Percentiles rank a stretch among this genome's conserved stretches.
Conservation (phyloP, 1,140 invertebrate genomes). For the Zaprionus nigranus region DNA sequence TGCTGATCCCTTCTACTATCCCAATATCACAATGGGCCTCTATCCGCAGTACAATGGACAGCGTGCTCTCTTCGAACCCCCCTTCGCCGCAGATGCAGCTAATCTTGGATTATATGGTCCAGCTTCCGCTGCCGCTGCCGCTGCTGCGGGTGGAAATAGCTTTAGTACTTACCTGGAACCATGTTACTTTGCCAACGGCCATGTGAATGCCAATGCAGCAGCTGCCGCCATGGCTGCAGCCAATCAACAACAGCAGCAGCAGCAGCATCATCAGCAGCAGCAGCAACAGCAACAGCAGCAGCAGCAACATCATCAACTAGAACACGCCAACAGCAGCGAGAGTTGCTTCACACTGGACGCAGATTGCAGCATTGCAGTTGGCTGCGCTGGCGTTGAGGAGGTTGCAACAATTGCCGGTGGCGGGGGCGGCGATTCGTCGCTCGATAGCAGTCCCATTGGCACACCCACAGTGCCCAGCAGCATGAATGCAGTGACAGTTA, state of each 20-base stretch:
- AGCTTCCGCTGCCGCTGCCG: constrained; percentile 5
- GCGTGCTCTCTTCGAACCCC: constrained; percentile 68
- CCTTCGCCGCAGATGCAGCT: constrained; percentile 61
- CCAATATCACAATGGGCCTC: constrained; percentile 66
- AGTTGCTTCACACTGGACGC: constrained; percentile 54
- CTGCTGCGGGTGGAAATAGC: constrained; percentile 45
- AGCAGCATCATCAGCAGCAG: neutral
- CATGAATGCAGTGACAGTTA: neutral
- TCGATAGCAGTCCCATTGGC: constrained; percentile 53
- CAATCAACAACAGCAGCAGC: constrained; percentile 12
- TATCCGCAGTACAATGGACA: constrained; percentile 75
- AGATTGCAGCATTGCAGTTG: constrained; percentile 27
- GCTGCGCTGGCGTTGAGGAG: constrained; percentile 26
- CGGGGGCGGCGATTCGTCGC: constrained; percentile 38
- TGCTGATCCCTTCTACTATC: constrained; percentile 71
- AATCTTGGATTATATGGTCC: constrained; percentile 47
- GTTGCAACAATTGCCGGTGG: constrained; percentile 12
- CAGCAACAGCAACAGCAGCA: constrained; percentile 26
- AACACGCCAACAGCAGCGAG: constrained; percentile 51
- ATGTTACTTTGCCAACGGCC: constrained; percentile 62
- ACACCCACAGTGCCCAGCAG: constrained; percentile 41
- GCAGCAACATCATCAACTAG: constrained; percentile 31
- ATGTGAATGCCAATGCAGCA: constrained; percentile 17
- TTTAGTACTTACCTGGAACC: constrained; percentile 76
- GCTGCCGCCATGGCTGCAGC: constrained; percentile 1